Percentiles rank a stretch among this genome's conserved stretches.
Conservation (phyloP, 2,797 vertebrate genomes). For the Schizothorax lantsangensis region DNA sequence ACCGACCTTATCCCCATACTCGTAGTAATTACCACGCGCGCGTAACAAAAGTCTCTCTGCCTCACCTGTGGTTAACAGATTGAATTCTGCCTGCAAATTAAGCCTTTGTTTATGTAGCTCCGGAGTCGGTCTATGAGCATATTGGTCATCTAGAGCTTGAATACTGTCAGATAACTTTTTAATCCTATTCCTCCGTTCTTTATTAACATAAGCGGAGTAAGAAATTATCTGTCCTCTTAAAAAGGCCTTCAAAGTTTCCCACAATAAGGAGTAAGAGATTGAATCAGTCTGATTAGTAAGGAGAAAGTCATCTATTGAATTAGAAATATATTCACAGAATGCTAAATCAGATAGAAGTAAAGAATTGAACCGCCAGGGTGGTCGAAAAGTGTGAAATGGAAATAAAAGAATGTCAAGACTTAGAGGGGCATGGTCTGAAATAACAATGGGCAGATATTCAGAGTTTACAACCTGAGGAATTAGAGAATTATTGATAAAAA, state of each 20-base stretch:
- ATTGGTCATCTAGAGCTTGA: background rate
- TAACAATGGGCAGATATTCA: background rate
- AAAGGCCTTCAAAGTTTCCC: background rate
- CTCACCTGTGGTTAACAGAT: too few relatives aligned
- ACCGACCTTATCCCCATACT: too few relatives aligned
- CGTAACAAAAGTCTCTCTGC: too few relatives aligned
- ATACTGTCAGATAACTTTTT: background rate
- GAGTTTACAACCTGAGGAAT: background rate
- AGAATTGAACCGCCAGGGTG: too few relatives aligned
- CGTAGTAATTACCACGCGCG: too few relatives aligned
- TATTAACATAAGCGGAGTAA: background rate
- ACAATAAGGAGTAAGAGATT: background rate
- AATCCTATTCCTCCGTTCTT: background rate
- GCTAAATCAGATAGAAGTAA: too few relatives aligned
- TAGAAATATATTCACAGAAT: background rate
- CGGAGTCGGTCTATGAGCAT: too few relatives aligned
- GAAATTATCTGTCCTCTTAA: too few relatives aligned
- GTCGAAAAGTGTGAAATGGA: background rate
- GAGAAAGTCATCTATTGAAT: background rate
- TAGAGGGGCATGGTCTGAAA: background rate
- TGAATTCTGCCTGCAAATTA: too few relatives aligned
- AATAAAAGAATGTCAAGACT: background rate
- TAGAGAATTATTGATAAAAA: too few relatives aligned
- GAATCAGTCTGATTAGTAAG: background rate
- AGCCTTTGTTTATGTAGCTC: too few relatives aligned